phyloP scores from a whole-genome alignment of 2,113 vertebrate species.

The Zosterops pallidus region DNA sequence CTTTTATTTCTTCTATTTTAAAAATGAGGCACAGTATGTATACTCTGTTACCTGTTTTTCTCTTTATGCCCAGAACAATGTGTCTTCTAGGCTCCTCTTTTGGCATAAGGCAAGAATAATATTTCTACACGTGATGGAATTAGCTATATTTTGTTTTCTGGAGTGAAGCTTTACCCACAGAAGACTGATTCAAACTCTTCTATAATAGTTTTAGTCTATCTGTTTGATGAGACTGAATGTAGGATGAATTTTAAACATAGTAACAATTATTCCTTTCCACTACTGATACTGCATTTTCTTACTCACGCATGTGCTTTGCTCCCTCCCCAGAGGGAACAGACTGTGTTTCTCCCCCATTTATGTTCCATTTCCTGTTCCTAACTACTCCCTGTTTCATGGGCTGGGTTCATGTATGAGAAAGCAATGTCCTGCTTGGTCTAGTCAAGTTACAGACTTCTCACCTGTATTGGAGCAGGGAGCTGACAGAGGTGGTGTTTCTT shows the following conservation, averaged over 20 bases:
- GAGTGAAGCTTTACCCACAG: neutral
- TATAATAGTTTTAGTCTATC: neutral
- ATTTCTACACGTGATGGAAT: neutral
- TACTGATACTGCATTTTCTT: neutral
- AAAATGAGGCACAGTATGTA: neutral
- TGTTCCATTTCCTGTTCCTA: neutral
- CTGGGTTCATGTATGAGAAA: neutral
- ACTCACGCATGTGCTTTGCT: neutral
- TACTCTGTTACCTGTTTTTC: neutral
- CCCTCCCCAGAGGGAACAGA: neutral
- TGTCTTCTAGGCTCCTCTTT: neutral
- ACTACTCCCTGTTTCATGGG: neutral
- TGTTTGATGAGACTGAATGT: neutral
- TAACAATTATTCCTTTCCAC: neutral
- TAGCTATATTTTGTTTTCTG: neutral
- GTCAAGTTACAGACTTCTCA: neutral
- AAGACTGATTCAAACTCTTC: neutral
- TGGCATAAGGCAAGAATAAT: neutral
- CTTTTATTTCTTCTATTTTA: neutral
- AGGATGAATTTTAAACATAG: neutral
- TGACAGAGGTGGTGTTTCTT: neutral
- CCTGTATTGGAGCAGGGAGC: neutral
- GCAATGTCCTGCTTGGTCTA: neutral
- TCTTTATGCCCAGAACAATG: neutral
- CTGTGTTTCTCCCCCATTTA: neutral